Evolutionary conservation across 2,113 vertebrate genomes (phyloP).

Genomic region (Microcebus griseorufus): DNA sequence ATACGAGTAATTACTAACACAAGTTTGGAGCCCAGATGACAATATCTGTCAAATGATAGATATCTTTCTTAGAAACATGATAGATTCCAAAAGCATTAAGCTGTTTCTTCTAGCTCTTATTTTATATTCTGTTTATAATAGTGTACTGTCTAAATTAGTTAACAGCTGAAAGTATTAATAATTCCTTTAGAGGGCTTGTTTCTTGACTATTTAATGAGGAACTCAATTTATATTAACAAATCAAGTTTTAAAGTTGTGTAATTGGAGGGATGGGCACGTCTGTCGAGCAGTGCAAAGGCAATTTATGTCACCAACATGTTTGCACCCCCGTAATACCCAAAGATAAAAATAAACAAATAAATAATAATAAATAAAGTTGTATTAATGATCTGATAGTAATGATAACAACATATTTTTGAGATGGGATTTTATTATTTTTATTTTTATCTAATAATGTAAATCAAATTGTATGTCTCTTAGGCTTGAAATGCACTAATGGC

Average conservation of each 20-base stretch:
- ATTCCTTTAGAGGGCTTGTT: background rate
- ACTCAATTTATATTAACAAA: background rate
- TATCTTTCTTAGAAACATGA: background rate
- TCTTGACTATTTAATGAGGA: background rate
- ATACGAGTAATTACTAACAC: background rate
- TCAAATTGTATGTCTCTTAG: background rate
- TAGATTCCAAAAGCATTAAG: background rate
- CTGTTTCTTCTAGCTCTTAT: background rate
- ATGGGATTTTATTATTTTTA: background rate
- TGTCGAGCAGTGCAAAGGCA: too few relatives aligned
- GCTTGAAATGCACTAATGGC: background rate
- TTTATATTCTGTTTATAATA: background rate
- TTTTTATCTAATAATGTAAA: background rate
- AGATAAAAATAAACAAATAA: too few relatives aligned
- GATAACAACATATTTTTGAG: background rate
- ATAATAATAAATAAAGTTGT: too few relatives aligned
- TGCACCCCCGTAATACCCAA: rapidly evolving
- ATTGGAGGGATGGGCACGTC: too few relatives aligned
- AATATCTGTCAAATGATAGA: background rate
- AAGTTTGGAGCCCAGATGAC: background rate
- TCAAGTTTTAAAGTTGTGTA: background rate
- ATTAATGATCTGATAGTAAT: background rate
- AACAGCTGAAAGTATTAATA: background rate
- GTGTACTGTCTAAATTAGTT: background rate
- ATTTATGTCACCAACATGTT: too few relatives aligned